Base-by-base conservation (phyloP, 2,888 invertebrate species). In the Eulithis prunata region DNA sequence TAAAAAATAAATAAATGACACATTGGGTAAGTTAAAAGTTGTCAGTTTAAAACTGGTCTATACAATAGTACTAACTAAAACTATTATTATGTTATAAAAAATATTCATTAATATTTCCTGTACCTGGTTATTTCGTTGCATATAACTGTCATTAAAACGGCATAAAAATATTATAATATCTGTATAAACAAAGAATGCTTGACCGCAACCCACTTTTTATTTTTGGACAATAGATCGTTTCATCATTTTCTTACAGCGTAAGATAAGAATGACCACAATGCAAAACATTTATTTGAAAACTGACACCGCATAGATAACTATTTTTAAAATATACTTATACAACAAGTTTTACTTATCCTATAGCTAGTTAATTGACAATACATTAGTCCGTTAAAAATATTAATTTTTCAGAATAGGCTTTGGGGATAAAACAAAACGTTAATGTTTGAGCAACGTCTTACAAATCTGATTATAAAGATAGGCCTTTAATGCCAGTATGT, bases 61-160 rank as follows among this genome's bases (percentile, higher is more conserved):
- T 75, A 84, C 13, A 32, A 81, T 77, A 85, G 77, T 78, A 78
- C 76, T 81, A 84, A 86, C 81, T 83, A 83, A 85, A 85, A 80
- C 81, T 83, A 84, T 75, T 79, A 85, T 84, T 77, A 71, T 74
- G 56, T 63, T 77, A 77, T 38, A 75, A 54, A 52, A 82, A 79
- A 76, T 76, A 75, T 83, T 82, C 79, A 78, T 76, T 83, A 65
- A 75, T 75, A 71, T 74, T 78, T 79, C 81, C 82, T 84, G 84
- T 82, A 67, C 78, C 79, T 81, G 82, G 77, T 78, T 80, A 79
- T 82, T 87, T 87, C 87, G 87, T 88, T 88, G 87, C 83, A 83
- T 84, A 21, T 81, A 78, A 78, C 79, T 82, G 78, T 78, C 74
- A 66, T 71, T 62, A 73, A 72, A 74, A 72, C 69, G 72, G 76